A percentile compares a stretch with the other conserved stretches of the same genome.
Evolutionary conservation across 2,113 vertebrate genomes (phyloP).

Genomic region (Egretta garzetta): DNA sequence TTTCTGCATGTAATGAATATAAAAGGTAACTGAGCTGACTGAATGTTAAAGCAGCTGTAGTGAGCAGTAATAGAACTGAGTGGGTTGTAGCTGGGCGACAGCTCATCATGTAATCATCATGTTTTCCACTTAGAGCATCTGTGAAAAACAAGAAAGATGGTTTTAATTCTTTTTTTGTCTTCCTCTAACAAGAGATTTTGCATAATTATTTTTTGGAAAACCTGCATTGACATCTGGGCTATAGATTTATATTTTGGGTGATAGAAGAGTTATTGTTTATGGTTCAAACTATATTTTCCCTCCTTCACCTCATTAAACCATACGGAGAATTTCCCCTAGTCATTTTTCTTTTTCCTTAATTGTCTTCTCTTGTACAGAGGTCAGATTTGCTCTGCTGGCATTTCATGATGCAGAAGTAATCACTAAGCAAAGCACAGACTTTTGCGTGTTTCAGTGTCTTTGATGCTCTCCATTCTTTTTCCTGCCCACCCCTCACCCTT

Average conservation of each 20-base stretch:
- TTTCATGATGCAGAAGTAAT: not conserved
- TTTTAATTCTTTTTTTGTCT: constrained; percentile 28
- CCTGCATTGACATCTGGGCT: not conserved
- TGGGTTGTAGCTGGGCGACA: constrained; percentile 55
- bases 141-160: constrained; percentile 39
- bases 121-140: constrained; percentile 48
- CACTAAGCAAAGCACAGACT: not conserved
- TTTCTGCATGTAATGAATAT: not conserved
- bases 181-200: not conserved
- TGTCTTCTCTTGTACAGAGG: not conserved
- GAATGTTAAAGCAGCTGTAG: constrained; percentile 49
- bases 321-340: not conserved
- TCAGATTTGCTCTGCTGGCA: not conserved
- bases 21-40: constrained; percentile 13
- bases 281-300: not conserved
- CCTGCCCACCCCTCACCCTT: not conserved
- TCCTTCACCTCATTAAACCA: not conserved
- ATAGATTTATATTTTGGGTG: not conserved
- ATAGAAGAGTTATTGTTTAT: not conserved
- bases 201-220: not conserved
- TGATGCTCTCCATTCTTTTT: not conserved
- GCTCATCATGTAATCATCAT: constrained; percentile 57
- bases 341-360: not conserved
- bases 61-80: constrained; percentile 67
- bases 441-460: not conserved